phyloP scores from a whole-genome alignment of 2,113 vertebrate genomes.

The Elachura formosa region DNA sequence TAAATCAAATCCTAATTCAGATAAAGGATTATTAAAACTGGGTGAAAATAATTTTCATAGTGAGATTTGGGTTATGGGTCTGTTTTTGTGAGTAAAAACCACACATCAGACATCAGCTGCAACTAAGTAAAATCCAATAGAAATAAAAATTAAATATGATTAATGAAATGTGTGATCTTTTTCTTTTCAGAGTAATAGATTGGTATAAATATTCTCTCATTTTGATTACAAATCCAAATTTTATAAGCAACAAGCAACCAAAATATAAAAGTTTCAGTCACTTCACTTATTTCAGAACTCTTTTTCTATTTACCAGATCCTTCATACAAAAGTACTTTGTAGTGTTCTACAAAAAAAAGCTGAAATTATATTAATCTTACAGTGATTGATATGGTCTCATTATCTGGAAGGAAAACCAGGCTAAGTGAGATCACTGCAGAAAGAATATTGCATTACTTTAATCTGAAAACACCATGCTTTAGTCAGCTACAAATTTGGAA shows the following conservation, averaged over 20 bases:
- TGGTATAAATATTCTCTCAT: background rate
- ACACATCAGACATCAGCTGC: background rate
- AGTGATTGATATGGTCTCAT: background rate
- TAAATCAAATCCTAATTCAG: too few species aligned
- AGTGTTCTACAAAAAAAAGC: background rate
- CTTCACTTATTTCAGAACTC: background rate
- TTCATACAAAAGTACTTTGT: background rate
- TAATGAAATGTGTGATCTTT: background rate
- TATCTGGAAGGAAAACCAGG: background rate
- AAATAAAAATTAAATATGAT: background rate
- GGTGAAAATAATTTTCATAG: background rate
- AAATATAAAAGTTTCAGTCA: background rate
- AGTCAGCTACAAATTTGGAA: background rate
- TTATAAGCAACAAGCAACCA: background rate
- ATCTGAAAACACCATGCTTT: background rate
- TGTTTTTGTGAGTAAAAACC: fast-evolving
- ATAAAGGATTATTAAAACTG: background rate
- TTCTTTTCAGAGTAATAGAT: background rate
- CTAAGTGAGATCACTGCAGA: background rate
- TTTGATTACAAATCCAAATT: background rate
- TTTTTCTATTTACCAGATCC: background rate
- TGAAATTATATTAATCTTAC: background rate
- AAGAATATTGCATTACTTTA: background rate
- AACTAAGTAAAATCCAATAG: background rate
- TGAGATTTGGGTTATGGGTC: background rate